Base-by-base conservation (phyloP, 53 echinoderm and acorn worm species). In the Holothuria leucospilota region DNA sequence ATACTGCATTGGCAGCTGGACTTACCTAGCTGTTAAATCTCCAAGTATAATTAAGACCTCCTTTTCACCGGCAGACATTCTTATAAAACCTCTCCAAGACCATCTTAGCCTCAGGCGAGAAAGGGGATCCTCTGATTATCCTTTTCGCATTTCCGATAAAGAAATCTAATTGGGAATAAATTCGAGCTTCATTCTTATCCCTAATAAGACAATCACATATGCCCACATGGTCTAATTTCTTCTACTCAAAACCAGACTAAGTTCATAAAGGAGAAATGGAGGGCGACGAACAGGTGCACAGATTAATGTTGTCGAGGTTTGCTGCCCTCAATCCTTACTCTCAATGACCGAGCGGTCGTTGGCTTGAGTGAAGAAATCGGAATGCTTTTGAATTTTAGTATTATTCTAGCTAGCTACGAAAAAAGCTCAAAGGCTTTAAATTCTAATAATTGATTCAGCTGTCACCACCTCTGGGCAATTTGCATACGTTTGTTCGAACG, bases 211-310 rank as follows among this genome's bases (percentile, higher is more conserved):
- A 56, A 56, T 56, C 56, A 18, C 56, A 56, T 56, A 56, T 56
- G 56, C 56, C 56, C 56, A 56, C 18, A 9, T 56, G 56, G 56
- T 56, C 56, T 56, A 56, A 56, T 56, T 56, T 56, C 56, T 56
- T 56, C 56, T 5, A 16, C 56, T 15, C 56, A 56, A 56, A 56
- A 56, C 56, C 16, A 56, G 56, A 56, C 56, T 56, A 56, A 56
- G 16, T 56, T 56, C 56, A 56, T 56, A 56, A 56, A 56, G 18
- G 18, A 16, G 56, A 56, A 16, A 56, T 56, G 15, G 56, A 52
- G 51, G 75, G 75, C 75, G 75, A 75, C 15, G n/a, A 75, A 75
- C 75, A 75, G 75, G 75, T 75, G 75, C 42, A 72, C 23, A 72
- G 56, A 56, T 18, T 56, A 56, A 56, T 56, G 51, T 28, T 75